phyloP scores from a whole-genome alignment of 2,113 vertebrate genomes.

The Pao palembangensis region DNA sequence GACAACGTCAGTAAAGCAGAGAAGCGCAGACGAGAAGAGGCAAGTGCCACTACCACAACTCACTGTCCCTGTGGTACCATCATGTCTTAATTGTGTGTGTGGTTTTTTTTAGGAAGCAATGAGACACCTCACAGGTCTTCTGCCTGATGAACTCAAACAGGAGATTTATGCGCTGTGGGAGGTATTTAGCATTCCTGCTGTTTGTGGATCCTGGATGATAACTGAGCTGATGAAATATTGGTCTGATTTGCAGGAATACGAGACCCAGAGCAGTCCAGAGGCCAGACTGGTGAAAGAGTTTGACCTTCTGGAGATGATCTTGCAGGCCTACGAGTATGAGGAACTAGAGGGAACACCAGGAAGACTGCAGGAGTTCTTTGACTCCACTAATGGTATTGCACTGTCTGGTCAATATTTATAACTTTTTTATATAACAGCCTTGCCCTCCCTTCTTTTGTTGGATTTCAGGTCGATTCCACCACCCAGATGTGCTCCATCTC shows the following conservation, averaged over 20 bases:
- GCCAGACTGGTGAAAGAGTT: constrained; percentile 91
- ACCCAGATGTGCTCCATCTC: constrained; percentile 87
- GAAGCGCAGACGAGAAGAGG: constrained; percentile 91
- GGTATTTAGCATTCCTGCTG: constrained; percentile 33
- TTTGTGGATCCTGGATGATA: not conserved
- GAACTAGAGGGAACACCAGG: constrained; percentile 85
- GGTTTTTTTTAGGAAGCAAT: constrained; percentile 82
- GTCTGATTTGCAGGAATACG: constrained; percentile 80
- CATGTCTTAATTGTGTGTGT: not conserved
- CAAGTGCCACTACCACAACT: constrained; percentile 18
- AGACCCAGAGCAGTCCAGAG: constrained; percentile 83
- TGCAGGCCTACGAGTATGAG: constrained; percentile 95
- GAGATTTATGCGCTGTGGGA: constrained; percentile 93
- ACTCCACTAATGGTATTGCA: constrained; percentile 83
- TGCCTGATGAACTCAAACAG: constrained; percentile 80
- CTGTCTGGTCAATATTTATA: not conserved
- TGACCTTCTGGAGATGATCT: constrained; percentile 95
- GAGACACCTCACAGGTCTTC: constrained; percentile 80
- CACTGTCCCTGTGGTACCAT: not conserved
- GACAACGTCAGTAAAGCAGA: constrained; percentile 95
- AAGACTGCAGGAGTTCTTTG: constrained; percentile 90
- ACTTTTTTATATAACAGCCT: not conserved
- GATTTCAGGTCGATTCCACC: constrained; percentile 84
- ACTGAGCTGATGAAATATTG: not conserved
- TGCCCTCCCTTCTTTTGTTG: not conserved